These are phyloP conservation scores for Pteropus rufus DNA, from an alignment of 2,797 vertebrate species.

Conservation along the genomic window DNA sequence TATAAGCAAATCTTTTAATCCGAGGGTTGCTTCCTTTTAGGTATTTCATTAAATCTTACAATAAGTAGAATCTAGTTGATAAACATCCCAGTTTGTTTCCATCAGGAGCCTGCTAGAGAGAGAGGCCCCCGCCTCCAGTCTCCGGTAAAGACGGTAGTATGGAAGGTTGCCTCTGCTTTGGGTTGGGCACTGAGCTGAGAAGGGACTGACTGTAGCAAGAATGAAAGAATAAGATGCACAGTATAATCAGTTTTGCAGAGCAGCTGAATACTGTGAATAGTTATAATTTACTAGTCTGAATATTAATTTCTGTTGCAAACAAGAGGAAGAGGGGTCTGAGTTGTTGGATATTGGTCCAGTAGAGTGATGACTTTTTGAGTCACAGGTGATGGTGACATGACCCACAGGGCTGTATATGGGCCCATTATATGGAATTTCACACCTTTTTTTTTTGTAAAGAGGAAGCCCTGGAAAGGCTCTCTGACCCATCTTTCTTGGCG, in stretches of 20 bases:
- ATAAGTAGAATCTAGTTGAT: not conserved
- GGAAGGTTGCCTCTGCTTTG: slow-evolving; percentile 48
- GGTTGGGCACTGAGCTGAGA: slow-evolving; percentile 65
- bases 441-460: slow-evolving; percentile 26
- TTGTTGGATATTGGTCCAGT: slow-evolving; percentile 72
- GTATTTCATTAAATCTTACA: slow-evolving; percentile 37
- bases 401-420: not conserved
- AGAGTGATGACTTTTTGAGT: slow-evolving; percentile 70
- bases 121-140: slow-evolving; percentile 39
- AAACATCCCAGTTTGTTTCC: not conserved
- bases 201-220: slow-evolving; percentile 76
- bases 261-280: slow-evolving; percentile 82
- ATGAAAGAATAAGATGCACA: slow-evolving; percentile 78
- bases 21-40: slow-evolving; percentile 8
- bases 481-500: not conserved
- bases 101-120: not conserved
- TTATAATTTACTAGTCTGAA: slow-evolving; percentile 81
- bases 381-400: slow-evolving; percentile 54
- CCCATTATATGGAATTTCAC: slow-evolving; percentile 1
- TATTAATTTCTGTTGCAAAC: slow-evolving; percentile 77
- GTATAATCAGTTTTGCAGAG: slow-evolving; percentile 81
- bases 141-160: not conserved
- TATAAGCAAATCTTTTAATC: slow-evolving; percentile 2
- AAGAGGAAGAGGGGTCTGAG: slow-evolving; percentile 71
- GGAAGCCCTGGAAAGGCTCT: not conserved